phyloP scores from a whole-genome alignment of 2,888 invertebrate species.

The Sussaba pulchella region DNA sequence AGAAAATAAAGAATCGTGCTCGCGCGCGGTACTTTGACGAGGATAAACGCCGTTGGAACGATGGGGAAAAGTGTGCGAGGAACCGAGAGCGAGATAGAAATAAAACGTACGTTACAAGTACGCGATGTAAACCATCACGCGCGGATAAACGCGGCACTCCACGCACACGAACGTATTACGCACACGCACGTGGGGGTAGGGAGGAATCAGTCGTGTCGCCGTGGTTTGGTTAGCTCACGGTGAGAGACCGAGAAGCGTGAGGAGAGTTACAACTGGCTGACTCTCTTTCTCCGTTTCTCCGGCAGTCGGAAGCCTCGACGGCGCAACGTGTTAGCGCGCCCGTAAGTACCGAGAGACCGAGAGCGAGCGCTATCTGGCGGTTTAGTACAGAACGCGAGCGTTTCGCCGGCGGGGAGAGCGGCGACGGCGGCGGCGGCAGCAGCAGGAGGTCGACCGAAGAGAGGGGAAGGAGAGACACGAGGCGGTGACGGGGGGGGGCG shows the following conservation, averaged over 20 bases:
- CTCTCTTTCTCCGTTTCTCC: conserved; percentile 6
- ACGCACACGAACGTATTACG: no score
- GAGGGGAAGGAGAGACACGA: conserved; percentile 67
- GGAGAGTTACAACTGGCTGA: background rate
- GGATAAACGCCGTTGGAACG: no score
- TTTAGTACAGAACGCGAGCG: conserved; percentile 16
- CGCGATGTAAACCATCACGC: no score
- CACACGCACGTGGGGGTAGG: background rate
- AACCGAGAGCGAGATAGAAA: conserved; percentile 25
- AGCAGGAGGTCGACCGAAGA: background rate
- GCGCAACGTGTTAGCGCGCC: conserved; percentile 24
- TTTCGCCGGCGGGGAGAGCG: conserved; percentile 32
- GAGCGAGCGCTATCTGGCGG: conserved; percentile 50
- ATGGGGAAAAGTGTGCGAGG: no score
- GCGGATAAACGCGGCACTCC: no score
- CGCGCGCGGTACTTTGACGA: no score
- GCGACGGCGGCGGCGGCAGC: no score
- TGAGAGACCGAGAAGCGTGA: conserved; percentile 35
- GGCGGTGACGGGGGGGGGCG: conserved; percentile 62
- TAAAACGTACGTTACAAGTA: conserved; percentile 6
- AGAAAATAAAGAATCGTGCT: no score
- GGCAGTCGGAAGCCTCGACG: background rate
- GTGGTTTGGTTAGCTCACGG: conserved; percentile 52
- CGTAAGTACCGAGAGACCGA: conserved; percentile 45
- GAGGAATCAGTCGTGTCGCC: conserved; percentile 54